A percentile compares a stretch with the other conserved stretches of the same genome.
Evolutionary conservation across 2,888 invertebrate genomes (phyloP).

Genomic region (Acleris sparsana): DNA sequence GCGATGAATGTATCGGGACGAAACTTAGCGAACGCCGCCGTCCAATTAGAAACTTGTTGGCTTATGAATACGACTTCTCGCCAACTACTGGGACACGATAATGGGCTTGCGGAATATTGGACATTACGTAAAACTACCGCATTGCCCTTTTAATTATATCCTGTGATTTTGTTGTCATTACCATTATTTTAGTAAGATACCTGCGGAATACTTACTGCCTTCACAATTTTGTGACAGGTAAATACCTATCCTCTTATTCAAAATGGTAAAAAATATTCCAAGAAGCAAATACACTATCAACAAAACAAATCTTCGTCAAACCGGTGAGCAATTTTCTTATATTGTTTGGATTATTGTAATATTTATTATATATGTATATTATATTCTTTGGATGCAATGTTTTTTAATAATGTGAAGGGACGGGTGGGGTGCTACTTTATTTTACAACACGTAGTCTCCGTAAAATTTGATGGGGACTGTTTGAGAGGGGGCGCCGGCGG

Average conservation of each 20-base stretch:
- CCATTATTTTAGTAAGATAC: too few relatives aligned
- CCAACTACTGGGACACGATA: conserved; percentile 29
- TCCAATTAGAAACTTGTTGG: conserved; percentile 37
- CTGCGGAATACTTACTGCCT: too few relatives aligned
- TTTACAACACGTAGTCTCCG: conserved; percentile 70
- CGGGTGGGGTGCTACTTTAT: conserved; percentile 61
- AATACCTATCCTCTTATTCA: too few relatives aligned
- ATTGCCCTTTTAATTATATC: background rate
- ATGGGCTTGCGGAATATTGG: conserved; percentile 14
- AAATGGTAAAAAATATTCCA: too few relatives aligned
- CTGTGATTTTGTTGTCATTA: background rate
- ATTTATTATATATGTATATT: too few relatives aligned
- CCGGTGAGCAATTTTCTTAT: too few relatives aligned
- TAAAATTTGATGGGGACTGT: conserved; percentile 73
- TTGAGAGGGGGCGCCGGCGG: conserved; percentile 57
- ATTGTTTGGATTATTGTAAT: too few relatives aligned
- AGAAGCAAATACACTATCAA: too few relatives aligned
- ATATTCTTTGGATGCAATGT: conserved; percentile 53
- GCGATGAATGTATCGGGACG: conserved; percentile 30
- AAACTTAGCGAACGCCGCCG: conserved; percentile 36
- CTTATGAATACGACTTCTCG: conserved; percentile 32
- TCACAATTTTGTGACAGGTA: too few relatives aligned
- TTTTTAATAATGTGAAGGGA: conserved; percentile 48
- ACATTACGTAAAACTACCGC: conserved; percentile 16
- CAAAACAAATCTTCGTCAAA: too few relatives aligned